Base-by-base conservation (phyloP, 2,888 invertebrate species). In the Troides oblongomaculatus region DNA sequence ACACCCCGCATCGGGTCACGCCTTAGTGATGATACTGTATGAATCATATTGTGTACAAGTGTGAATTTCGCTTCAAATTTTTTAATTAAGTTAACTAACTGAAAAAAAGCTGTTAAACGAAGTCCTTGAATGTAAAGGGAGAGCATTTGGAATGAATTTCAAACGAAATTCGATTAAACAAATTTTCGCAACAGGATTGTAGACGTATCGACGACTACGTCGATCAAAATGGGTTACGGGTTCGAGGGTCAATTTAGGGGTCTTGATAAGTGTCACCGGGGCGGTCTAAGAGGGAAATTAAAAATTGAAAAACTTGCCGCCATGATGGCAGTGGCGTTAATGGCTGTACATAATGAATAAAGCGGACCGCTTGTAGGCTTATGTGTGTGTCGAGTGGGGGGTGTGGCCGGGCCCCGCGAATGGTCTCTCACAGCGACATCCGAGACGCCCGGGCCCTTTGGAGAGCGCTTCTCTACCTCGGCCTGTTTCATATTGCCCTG, bases 301-400 rank as follows among this genome's bases (percentile, higher is more conserved):
- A 92, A 92, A 92, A 91, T 90, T 90, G 86, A 90, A 91, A 90
- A 92, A 86, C 85, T 85, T 83, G 86, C 88, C 90, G 90, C 92
- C 92, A 92, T 92, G 86, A 89, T 88, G 90, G 86, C 85, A 81
- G 85, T 88, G 86, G 89, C 89, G 90, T 89, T 91, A 92, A 92
- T 91, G 88, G 90, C 88, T 88, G 90, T 92, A 92, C 91, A 92
- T 92, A 92, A 92, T 92, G 90, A 91, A 91, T 92, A 92, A 90
- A 90, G 90, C 89, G 88, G 85, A 85, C 83, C 85, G 88, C 83
- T 85, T 79, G 87, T 88, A 84, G 86, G 91, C 90, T 90, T 92
- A 92, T 92, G 87, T 92, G 90, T 86, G 83, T 82, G 87, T 89
- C 84, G 87, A 92, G 92, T 90, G 89, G 92, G 88, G 90, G 92